These are phyloP conservation scores for Caenorhabditis briggsae DNA, from an alignment of 1,140 invertebrate genomes.

Conservation along the genomic window DNA sequence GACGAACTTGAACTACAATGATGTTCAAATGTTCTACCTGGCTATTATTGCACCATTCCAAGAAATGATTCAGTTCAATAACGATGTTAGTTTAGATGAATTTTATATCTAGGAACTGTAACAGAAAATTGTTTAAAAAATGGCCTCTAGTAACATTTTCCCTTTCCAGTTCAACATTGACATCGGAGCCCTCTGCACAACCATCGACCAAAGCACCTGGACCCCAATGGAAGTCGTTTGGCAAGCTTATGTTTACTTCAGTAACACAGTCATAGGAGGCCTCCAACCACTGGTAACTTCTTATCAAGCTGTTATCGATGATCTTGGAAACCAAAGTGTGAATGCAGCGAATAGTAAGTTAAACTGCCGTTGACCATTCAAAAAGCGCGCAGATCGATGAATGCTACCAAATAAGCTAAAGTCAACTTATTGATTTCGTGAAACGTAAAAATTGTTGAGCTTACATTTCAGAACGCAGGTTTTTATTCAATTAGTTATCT, in stretches of 20 bases:
- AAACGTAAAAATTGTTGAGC: no score
- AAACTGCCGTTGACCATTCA: no score
- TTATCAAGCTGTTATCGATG: constrained; percentile 1
- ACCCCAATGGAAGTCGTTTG: constrained; percentile 22
- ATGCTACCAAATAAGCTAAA: no score
- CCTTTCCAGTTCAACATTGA: constrained; percentile 21
- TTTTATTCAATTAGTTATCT: no score
- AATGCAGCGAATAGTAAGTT: not conserved
- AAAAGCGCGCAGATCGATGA: no score
- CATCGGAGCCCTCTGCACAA: not conserved
- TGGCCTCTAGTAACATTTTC: not conserved
- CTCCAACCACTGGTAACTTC: not conserved
- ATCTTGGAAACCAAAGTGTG: not conserved
- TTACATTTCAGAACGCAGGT: no score
- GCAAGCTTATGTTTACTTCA: constrained; percentile 22
- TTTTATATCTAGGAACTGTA: no score
- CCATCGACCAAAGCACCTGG: constrained; percentile 22
- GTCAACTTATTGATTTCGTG: no score
- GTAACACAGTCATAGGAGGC: not conserved
- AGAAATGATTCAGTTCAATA: constrained; percentile 12
- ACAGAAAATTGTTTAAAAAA: not conserved
- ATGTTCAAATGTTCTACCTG: constrained; percentile 14
- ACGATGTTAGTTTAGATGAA: constrained; percentile 26
- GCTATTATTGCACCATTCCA: constrained; percentile 19
- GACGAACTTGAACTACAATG: constrained; percentile 7